phyloP scores from a whole-genome alignment of 2,888 invertebrate genomes.

The Dryobota labecula region DNA sequence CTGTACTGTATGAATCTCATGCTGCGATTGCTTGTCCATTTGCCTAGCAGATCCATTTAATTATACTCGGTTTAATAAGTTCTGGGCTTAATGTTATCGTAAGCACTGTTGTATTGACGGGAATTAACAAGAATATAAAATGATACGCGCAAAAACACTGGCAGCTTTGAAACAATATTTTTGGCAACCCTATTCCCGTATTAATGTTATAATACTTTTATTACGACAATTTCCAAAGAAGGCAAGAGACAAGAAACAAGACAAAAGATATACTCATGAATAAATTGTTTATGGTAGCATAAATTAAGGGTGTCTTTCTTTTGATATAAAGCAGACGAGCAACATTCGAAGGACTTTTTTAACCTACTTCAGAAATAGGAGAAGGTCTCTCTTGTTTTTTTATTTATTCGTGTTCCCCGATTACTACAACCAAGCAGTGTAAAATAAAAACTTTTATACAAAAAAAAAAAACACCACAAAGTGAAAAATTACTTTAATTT shows the following conservation, averaged over 20 bases:
- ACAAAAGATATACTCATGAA: constrained; percentile 67
- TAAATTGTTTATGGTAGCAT: constrained; percentile 70
- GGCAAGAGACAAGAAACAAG: constrained; percentile 50
- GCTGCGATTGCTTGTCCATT: not conserved
- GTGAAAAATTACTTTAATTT: too few relatives aligned
- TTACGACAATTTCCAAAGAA: constrained; percentile 57
- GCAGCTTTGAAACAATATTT: not conserved
- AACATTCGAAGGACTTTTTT: too few relatives aligned
- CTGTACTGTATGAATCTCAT: not conserved
- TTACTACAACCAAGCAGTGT: too few relatives aligned
- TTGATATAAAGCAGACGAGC: constrained; percentile 43
- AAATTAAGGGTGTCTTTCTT: constrained; percentile 62
- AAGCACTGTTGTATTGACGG: not conserved
- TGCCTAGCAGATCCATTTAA: too few relatives aligned
- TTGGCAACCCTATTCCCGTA: constrained; percentile 44
- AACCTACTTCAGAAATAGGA: too few relatives aligned
- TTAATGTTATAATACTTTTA: constrained; percentile 63
- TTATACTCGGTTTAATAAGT: not conserved
- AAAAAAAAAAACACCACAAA: too few relatives aligned
- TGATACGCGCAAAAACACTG: not conserved
- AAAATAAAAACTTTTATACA: too few relatives aligned
- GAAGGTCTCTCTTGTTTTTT: too few relatives aligned
- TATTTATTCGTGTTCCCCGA: too few relatives aligned
- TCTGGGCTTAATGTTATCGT: not conserved
- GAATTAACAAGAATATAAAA: not conserved